phyloP scores from a whole-genome alignment of 1,140 invertebrate genomes.

The Aphelinus certus region DNA sequence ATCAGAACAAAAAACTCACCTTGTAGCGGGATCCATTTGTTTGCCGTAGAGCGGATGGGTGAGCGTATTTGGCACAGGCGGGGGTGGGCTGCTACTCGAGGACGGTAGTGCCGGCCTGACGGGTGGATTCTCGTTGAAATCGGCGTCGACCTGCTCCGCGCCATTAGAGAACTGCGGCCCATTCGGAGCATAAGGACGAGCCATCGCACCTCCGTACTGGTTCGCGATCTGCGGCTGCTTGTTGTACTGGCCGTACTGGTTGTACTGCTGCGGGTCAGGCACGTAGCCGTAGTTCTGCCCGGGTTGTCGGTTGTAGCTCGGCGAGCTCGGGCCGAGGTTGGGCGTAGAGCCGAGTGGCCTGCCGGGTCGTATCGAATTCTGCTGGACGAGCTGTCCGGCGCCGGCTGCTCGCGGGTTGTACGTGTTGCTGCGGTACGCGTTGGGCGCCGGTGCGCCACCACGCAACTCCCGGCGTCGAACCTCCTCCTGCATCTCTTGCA shows the following conservation, averaged over 20 bases:
- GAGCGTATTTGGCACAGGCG: slow-evolving; percentile 74
- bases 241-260: slow-evolving; percentile 47
- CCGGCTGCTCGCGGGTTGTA: slow-evolving; percentile 55
- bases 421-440: slow-evolving; percentile 54
- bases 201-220: slow-evolving; percentile 52
- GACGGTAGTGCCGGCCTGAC: slow-evolving; percentile 53
- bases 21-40: slow-evolving; percentile 56
- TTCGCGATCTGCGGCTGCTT: slow-evolving; percentile 47
- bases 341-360: slow-evolving; percentile 56
- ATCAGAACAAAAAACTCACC: slow-evolving; percentile 42
- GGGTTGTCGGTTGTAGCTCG: slow-evolving; percentile 49
- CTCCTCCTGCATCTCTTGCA: slow-evolving; percentile 86
- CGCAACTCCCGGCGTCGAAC: slow-evolving; percentile 77
- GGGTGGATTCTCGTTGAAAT: slow-evolving; percentile 46
- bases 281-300: slow-evolving; percentile 50
- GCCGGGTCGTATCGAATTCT: slow-evolving; percentile 46
- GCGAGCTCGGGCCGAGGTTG: slow-evolving; percentile 54
- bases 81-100: slow-evolving; percentile 70
- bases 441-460: slow-evolving; percentile 54
- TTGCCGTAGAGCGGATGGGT: slow-evolving; percentile 77
- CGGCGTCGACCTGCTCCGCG: slow-evolving; percentile 46
- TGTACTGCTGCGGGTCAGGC: slow-evolving; percentile 49
- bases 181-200: slow-evolving; percentile 50
- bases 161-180: slow-evolving; percentile 55
- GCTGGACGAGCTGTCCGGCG: slow-evolving; percentile 46